phyloP scores from a whole-genome alignment of 2,888 invertebrate species.

The Drosophila atroscutellata region DNA sequence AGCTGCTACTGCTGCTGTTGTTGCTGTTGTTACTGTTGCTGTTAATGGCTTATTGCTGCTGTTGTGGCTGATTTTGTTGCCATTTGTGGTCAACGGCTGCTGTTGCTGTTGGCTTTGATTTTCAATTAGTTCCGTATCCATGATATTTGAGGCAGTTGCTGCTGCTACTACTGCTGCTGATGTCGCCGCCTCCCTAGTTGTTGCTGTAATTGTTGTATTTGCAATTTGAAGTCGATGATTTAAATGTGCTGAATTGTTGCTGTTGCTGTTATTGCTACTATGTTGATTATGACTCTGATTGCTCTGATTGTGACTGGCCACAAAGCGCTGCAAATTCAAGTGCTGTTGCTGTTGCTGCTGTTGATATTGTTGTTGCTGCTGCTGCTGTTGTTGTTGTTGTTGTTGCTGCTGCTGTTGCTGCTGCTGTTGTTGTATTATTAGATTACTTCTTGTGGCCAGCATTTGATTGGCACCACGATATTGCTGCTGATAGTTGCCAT shows the following conservation, averaged over 20 bases:
- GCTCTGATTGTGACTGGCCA: slow-evolving; percentile 79
- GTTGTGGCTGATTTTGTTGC: slow-evolving; percentile 77
- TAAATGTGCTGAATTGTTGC: slow-evolving; percentile 62
- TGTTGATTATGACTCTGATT: slow-evolving; percentile 57
- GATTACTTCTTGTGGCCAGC: slow-evolving; percentile 80
- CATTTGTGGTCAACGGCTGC: slow-evolving; percentile 64
- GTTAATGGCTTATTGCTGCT: slow-evolving; percentile 70
- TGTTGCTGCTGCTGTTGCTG: slow-evolving; percentile 76
- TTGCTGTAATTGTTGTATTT: slow-evolving; percentile 83
- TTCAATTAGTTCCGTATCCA: slow-evolving; percentile 81
- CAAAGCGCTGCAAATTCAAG: slow-evolving; percentile 83
- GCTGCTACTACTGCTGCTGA: slow-evolving; percentile 38
- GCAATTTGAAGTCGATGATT: slow-evolving; percentile 82
- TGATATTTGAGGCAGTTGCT: slow-evolving; percentile 53
- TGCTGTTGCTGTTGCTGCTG: slow-evolving; percentile 80
- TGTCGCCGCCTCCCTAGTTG: slow-evolving; percentile 66
- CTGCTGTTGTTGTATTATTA: slow-evolving; percentile 82
- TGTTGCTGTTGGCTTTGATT: slow-evolving; percentile 71
- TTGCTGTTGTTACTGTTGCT: slow-evolving; percentile 45
- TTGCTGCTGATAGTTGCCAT: slow-evolving; percentile 75
- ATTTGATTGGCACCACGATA: slow-evolving; percentile 75
- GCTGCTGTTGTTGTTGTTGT: slow-evolving; percentile 70
- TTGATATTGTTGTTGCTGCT: slow-evolving; percentile 61
- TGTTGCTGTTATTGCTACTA: slow-evolving; percentile 70
- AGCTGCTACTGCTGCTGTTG: slow-evolving; percentile 50